Percentiles rank a stretch among this genome's conserved stretches.
Conservation (phyloP, 30 jellyfish, hydroid and myxozoan genomes). For the Aurelia sp. region DNA sequence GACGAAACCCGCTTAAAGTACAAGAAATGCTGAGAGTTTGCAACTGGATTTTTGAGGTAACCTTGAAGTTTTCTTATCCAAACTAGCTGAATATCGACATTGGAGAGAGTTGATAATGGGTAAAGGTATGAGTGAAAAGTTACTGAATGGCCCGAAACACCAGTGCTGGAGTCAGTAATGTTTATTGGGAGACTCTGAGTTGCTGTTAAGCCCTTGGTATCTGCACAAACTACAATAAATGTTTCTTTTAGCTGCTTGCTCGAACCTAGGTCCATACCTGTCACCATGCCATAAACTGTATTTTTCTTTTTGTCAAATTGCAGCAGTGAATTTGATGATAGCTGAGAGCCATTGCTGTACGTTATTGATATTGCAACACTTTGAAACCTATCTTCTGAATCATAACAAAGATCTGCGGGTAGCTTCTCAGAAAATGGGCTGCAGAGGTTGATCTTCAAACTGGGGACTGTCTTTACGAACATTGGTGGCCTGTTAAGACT, state of each 20-base stretch:
- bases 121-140: conserved; percentile 47
- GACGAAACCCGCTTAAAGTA: conserved; percentile 33
- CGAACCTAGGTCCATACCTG: conserved; percentile 15
- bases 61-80: conserved; percentile 56
- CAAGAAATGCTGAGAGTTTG: conserved; percentile 4
- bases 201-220: conserved; percentile 23
- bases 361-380: conserved; percentile 9
- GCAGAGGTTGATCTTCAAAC: conserved; percentile 2
- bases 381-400: conserved; percentile 44
- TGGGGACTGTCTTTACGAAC: conserved; percentile 18
- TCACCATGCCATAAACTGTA: conserved; percentile 54
- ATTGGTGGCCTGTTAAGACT: conserved; percentile 29
- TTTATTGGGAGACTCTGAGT: conserved; percentile 10
- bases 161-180: background rate
- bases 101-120: conserved; percentile 23
- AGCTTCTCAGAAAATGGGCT: conserved; percentile 43
- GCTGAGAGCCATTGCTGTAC: conserved; percentile 48
- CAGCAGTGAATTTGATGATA: conserved; percentile 35
- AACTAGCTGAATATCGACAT: conserved; percentile 58
- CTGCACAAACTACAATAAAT: conserved; percentile 33
- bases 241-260: conserved; percentile 24
- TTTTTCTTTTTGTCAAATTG: conserved; percentile 29
- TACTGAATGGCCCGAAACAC: conserved; percentile 11
- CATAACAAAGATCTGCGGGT: conserved; percentile 44
- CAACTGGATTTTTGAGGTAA: conserved; percentile 19